Percentiles rank a stretch among this genome's conserved stretches.
Conservation (phyloP, 1,140 invertebrate genomes). For the Planococcus citri region DNA sequence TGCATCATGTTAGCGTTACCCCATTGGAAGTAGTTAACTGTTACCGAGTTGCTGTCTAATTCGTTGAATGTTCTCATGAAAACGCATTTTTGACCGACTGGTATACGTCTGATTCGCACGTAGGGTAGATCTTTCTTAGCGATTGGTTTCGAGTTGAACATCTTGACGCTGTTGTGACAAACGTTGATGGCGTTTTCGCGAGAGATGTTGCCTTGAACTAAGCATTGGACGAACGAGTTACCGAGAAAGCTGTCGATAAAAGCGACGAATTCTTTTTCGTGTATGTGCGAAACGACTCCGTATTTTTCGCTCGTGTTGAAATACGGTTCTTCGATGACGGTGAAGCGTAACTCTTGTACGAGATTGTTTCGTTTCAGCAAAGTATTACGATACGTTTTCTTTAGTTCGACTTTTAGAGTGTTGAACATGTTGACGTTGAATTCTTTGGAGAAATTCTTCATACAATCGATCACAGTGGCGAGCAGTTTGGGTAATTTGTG, state of each 20-base stretch:
- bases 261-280: conserved; percentile 42
- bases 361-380: conserved; percentile 56
- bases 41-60: conserved; percentile 65
- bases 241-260: conserved; percentile 45
- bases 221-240: conserved; percentile 50
- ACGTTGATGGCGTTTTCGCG: conserved; percentile 45
- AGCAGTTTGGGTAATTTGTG: conserved; percentile 49
- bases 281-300: conserved; percentile 44
- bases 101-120: conserved; percentile 44
- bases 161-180: conserved; percentile 35
- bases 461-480: conserved; percentile 32
- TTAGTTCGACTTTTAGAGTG: conserved; percentile 32
- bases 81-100: conserved; percentile 48
- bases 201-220: conserved; percentile 64
- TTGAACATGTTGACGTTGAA: conserved; percentile 32
- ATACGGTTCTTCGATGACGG: conserved; percentile 45
- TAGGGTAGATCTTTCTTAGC: conserved; percentile 26
- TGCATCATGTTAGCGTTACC: conserved; percentile 46
- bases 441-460: conserved; percentile 31
- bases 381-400: conserved; percentile 57
- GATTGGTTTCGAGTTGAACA: conserved; percentile 35
- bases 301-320: conserved; percentile 52
- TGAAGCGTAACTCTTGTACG: conserved; percentile 49
- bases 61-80: conserved; percentile 55
- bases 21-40: conserved; percentile 81